phyloP scores from a whole-genome alignment of 2,888 invertebrate species.

The Phymatocera aterrima region DNA sequence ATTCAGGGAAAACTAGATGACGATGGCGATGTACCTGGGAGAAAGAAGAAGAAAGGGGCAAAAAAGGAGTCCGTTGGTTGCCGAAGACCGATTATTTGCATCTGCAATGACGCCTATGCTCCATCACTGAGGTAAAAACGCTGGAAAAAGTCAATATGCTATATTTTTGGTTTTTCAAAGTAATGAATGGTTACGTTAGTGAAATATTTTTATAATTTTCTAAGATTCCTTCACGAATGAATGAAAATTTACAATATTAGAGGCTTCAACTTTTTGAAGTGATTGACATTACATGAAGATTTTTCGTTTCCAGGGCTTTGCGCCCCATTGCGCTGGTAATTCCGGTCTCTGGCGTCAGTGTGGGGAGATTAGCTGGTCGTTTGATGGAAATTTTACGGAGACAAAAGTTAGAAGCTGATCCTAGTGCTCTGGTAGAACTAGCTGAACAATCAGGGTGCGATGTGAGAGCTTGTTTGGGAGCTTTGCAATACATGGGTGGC shows the following conservation, averaged over 20 bases:
- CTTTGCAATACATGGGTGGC: slow-evolving; percentile 85
- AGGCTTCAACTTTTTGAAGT: background rate
- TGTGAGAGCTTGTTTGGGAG: slow-evolving; percentile 93
- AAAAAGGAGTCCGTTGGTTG: slow-evolving; percentile 80
- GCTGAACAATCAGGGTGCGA: slow-evolving; percentile 92
- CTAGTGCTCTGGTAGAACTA: slow-evolving; percentile 84
- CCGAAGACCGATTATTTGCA: slow-evolving; percentile 94
- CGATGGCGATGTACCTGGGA: slow-evolving; percentile 65
- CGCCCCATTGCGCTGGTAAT: slow-evolving; percentile 65
- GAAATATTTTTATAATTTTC: background rate
- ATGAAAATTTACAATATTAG: background rate
- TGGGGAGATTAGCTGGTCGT: slow-evolving; percentile 76
- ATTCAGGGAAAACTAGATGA: slow-evolving; percentile 78
- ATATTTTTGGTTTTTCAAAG: too few relatives aligned
- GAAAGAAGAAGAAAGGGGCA: slow-evolving; percentile 74
- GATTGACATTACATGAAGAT: background rate
- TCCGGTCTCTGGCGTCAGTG: slow-evolving; percentile 68
- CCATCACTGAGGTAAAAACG: slow-evolving; percentile 83
- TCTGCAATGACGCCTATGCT: slow-evolving; percentile 96
- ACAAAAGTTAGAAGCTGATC: slow-evolving; percentile 83
- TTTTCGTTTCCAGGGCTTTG: slow-evolving; percentile 57
- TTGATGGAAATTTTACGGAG: slow-evolving; percentile 82
- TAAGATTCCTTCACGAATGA: background rate
- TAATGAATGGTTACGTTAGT: background rate
- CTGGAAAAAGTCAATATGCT: background rate